These are phyloP conservation scores for Epizoanthus illoricatus DNA, from an alignment of 92 coral and sea anemone species.

Conservation along the genomic window DNA sequence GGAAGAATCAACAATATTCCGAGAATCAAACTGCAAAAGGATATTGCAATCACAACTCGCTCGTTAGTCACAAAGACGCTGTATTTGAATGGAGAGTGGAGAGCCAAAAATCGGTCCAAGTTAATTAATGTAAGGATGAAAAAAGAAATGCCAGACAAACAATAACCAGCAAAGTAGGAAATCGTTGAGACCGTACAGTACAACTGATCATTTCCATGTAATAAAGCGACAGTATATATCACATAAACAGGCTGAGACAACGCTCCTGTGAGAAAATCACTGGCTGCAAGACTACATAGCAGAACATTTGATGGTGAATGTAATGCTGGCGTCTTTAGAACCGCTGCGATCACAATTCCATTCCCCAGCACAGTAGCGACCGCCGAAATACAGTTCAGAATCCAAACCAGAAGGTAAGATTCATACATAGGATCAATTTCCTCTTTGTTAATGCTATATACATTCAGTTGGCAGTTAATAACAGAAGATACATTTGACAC, in stretches of 20 bases:
- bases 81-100: not conserved
- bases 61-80: not conserved
- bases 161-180: not conserved
- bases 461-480: too few relatives aligned
- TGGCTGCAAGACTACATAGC: slow-evolving; percentile 4
- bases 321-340: not conserved
- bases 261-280: slow-evolving; percentile 1
- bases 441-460: too few relatives aligned
- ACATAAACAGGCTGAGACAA: slow-evolving; percentile 1
- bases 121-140: not conserved
- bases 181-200: not conserved
- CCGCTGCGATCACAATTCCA: not conserved
- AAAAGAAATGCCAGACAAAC: not conserved
- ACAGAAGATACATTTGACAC: too few relatives aligned
- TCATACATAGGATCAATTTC: too few relatives aligned
- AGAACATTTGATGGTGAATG: not conserved
- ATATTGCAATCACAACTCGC: not conserved
- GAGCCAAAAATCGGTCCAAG: not conserved
- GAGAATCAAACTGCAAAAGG: not conserved
- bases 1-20: not conserved
- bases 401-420: too few relatives aligned
- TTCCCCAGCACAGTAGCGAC: not conserved
- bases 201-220: not conserved
- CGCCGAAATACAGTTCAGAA: too few relatives aligned
- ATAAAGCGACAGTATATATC: not conserved